Evolutionary conservation across 2,113 vertebrate genomes (phyloP).

Genomic region (Rynchops niger): DNA sequence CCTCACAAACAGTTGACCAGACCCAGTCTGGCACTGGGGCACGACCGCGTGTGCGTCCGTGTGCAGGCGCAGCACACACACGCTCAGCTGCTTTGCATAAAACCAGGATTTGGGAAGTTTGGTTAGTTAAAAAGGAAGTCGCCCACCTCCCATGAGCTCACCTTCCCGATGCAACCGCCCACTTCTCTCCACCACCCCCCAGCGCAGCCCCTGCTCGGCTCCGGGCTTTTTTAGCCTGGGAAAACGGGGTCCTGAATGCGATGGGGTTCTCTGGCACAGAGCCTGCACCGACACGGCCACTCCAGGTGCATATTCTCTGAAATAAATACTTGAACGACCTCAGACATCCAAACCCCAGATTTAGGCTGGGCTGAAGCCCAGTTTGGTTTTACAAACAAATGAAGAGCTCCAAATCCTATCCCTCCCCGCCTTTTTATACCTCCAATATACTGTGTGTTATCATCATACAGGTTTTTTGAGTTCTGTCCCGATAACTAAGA

Average conservation of each 20-base stretch:
- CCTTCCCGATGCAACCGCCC: too few relatives aligned
- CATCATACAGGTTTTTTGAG: background rate
- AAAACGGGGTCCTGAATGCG: background rate
- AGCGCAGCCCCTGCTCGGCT: too few relatives aligned
- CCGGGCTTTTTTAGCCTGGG: background rate
- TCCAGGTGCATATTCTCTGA: background rate
- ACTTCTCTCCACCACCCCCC: background rate
- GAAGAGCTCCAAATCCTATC: background rate
- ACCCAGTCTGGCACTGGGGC: background rate
- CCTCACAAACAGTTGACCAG: conserved; percentile 19
- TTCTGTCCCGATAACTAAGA: background rate
- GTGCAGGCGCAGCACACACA: background rate
- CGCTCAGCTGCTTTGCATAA: background rate
- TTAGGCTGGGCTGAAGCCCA: background rate
- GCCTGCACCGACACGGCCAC: background rate
- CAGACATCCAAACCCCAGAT: background rate
- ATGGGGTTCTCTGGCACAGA: background rate
- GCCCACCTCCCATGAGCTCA: background rate
- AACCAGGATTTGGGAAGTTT: background rate
- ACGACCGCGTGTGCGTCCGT: accelerated
- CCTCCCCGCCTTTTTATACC: background rate
- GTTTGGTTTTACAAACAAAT: background rate
- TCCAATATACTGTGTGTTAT: accelerated
- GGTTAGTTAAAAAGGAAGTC: background rate
- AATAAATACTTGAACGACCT: background rate